Evolutionary conservation across 2,113 vertebrate species (phyloP), one percentile per base, ranked within the genome.

Genomic region (Turnix velox): DNA sequence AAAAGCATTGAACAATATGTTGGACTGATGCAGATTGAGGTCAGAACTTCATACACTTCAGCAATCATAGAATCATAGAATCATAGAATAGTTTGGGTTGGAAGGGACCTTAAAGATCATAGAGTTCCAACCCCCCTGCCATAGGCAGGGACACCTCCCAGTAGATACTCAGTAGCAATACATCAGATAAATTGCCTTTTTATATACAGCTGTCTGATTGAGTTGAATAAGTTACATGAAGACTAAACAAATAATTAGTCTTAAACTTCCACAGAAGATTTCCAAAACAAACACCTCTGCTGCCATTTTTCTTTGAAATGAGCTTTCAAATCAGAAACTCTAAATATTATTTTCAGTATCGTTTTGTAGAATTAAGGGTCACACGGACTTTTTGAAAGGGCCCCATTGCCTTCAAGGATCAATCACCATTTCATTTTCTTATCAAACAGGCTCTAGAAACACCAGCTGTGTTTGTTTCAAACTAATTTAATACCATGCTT

Each of bases 111-210:
- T n/a, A n/a, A n/a, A n/a, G n/a, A n/a, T n/a, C n/a, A n/a, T n/a
- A n/a, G n/a, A n/a, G n/a, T n/a, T n/a, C n/a, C n/a, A n/a, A n/a
- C n/a, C n/a, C n/a, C n/a, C n/a, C n/a, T n/a, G n/a, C n/a, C n/a
- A n/a, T n/a, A n/a, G n/a, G n/a, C n/a, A n/a, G n/a, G n/a, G n/a
- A n/a, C n/a, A n/a, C n/a, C n/a, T n/a, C n/a, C n/a, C n/a, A n/a
- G n/a, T 23, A 87, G 67, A 90, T 58, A 37, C 27, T 81, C 75
- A 71, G 58, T 30, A 94, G 62, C 35, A 87, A 68, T 57, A 39
- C 3, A 87, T 52, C 88, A 95, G 88, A 96, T 40, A 68, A 93
- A 96, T 77, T 75, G 91, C 12, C 10, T 76, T 85, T n/a, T 16
- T 31, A 49, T n/a, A 81, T 16, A 72, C 57, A 94, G 20, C 43